Evolutionary conservation across 2,888 invertebrate genomes (phyloP).

Genomic region (Tenthredo distinguenda): DNA sequence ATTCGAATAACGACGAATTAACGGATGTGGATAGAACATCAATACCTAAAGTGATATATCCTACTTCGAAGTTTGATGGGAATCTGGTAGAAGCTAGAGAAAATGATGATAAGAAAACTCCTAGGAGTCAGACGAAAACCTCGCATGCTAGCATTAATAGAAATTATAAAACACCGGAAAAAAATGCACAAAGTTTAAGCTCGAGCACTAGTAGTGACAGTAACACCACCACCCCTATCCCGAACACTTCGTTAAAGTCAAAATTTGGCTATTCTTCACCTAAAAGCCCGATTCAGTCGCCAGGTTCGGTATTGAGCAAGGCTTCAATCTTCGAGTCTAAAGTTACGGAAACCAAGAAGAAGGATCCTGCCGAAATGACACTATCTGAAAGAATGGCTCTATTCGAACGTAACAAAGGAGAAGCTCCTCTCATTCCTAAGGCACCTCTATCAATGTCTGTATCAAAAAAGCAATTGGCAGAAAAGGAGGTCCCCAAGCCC

Average conservation of each 20-base stretch:
- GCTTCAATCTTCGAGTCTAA: constrained; percentile 88
- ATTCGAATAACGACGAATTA: constrained; percentile 33
- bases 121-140: constrained; percentile 42
- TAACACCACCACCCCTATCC: constrained; percentile 39
- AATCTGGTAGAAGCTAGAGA: constrained; percentile 39
- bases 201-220: constrained; percentile 64
- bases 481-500: constrained; percentile 60
- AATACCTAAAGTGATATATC: constrained; percentile 47
- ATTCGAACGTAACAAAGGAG: constrained; percentile 91
- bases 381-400: constrained; percentile 92
- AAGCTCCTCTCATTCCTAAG: constrained; percentile 85
- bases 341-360: constrained; percentile 79
- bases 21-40: constrained; percentile 39
- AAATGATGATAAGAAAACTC: constrained; percentile 29
- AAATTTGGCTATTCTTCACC: constrained; percentile 72
- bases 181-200: constrained; percentile 61
- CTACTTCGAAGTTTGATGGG: constrained; percentile 44
- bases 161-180: constrained; percentile 63
- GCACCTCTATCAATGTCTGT: constrained; percentile 88
- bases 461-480: constrained; percentile 78
- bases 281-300: constrained; percentile 72
- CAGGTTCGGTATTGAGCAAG: constrained; percentile 80
- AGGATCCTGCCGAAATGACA: constrained; percentile 91
- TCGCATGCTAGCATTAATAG: constrained; percentile 49
- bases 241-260: constrained; percentile 56